Base-by-base conservation (phyloP, 2,797 vertebrate species). In the Labeo calbasu region DNA sequence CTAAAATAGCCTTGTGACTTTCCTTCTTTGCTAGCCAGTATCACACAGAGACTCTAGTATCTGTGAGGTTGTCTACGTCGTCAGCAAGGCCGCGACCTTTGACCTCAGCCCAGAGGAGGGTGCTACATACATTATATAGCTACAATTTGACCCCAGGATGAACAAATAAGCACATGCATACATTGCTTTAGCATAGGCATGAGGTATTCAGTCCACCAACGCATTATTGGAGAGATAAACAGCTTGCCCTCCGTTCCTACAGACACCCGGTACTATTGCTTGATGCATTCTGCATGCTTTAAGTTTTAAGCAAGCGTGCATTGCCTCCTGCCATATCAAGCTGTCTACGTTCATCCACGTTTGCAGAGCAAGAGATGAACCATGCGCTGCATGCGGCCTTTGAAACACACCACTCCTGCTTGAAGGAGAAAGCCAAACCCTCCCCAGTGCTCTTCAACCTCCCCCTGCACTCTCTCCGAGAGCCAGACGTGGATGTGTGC, bases 331-430 rank as follows among this genome's bases (percentile, higher is more conserved):
- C 71, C 86, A 87, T 82, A 46, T 89, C 91, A 86, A 88, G 90
- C 91, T 93, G 94, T 94, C 92, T 88, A 70, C 79, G 87, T 86
- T 65, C 86, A 94, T 95, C 63, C 86, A 70, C 76, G 79, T 88
- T 84, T 85, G 79, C 71, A 81, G 80, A 82, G 84, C 84, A 77
- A 81, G 91, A 95, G 87, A 90, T 89, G 88, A 94, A 93, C 87
- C 93, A 94, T 88, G 87, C 87, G 2, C 88, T 82, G 21, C 51
- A 86, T 89, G 79, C 68, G 1, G 79, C 86, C 86, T 91, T 92
- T 91, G 87, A 92, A 92, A 91, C 86, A 83, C 46, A 75, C 48
- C 63, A 66, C 15, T 68, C 21, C 86, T 84, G 88, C 87, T 84
- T 40, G 85, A 82, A 77, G 77, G 83, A 88, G 84, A 88, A 88